phyloP scores from a whole-genome alignment of 2,888 invertebrate species.

The Marasmarcha lunaedactyla region DNA sequence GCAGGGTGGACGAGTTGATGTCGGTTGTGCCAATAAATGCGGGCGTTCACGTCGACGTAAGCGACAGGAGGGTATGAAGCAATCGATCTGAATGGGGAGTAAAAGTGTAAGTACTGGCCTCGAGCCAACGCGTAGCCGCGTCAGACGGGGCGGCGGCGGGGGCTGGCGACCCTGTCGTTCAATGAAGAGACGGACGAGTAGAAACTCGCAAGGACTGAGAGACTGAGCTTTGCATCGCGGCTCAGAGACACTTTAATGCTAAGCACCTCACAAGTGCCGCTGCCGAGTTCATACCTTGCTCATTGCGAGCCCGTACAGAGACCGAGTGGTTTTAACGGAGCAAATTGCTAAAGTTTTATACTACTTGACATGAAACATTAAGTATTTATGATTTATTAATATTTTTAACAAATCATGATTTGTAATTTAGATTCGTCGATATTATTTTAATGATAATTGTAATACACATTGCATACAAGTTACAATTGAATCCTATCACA shows the following conservation, averaged over 20 bases:
- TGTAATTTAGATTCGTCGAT: no score
- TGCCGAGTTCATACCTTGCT: slow-evolving; percentile 34
- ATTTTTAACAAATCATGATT: no score
- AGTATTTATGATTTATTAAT: no score
- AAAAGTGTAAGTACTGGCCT: slow-evolving; percentile 52
- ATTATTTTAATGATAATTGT: no score
- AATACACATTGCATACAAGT: no score
- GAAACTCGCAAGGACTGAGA: slow-evolving; percentile 38
- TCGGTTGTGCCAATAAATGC: slow-evolving; percentile 45
- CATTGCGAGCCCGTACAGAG: slow-evolving; percentile 24
- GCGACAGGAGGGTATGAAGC: no score
- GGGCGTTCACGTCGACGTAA: slow-evolving; percentile 51
- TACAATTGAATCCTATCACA: no score
- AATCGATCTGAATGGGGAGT: slow-evolving; percentile 52
- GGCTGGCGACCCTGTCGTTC: slow-evolving; percentile 38
- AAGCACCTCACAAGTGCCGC: slow-evolving; percentile 34
- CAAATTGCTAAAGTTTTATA: no score
- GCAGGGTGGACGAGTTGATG: slow-evolving; percentile 33
- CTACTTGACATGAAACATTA: no score
- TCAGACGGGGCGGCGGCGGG: slow-evolving; percentile 32
- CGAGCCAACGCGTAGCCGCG: slow-evolving; percentile 46
- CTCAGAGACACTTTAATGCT: slow-evolving; percentile 43
- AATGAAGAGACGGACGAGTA: slow-evolving; percentile 51
- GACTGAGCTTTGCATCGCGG: slow-evolving; percentile 45
- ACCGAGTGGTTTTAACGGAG: no score